Percentiles rank a stretch among this genome's conserved stretches.
These are phyloP conservation scores for Helobdella robusta DNA, from an alignment of 2,888 invertebrate species.

Conservation along the genomic window DNA sequence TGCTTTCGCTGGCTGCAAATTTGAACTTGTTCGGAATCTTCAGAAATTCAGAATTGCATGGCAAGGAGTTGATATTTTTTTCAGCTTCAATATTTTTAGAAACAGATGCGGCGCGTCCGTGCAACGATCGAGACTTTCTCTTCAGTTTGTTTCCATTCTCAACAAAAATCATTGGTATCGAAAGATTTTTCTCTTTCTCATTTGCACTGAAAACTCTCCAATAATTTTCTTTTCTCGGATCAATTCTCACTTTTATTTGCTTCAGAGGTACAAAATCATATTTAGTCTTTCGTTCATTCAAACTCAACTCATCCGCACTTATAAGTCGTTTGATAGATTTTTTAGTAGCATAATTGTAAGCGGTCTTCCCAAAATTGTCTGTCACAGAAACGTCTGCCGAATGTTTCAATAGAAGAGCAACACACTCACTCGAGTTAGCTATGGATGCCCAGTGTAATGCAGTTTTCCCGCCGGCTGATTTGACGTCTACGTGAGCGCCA, in stretches of 20 bases:
- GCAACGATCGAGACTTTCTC: no score
- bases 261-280: not conserved
- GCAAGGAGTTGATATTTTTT: no score
- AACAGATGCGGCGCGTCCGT: no score
- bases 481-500: conserved; percentile 37
- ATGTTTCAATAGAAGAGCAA: conserved; percentile 36
- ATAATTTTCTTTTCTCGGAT: not conserved
- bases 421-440: conserved; percentile 37
- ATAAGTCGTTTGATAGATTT: not conserved
- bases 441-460: conserved; percentile 42
- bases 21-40: no score
- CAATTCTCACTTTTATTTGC: not conserved
- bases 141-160: no score
- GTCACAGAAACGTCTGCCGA: conserved; percentile 36
- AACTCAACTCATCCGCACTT: not conserved
- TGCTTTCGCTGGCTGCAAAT: no score
- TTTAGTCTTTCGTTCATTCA: not conserved
- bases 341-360: conserved; percentile 24
- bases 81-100: no score
- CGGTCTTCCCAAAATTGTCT: conserved; percentile 31
- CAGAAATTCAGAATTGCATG: no score
- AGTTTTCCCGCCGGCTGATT: conserved; percentile 39
- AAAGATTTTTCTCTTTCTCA: no score
- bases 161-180: no score
- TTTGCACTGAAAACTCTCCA: not conserved